Conservation (phyloP, 2,797 vertebrate genomes). For the Diglossa cyanea region DNA sequence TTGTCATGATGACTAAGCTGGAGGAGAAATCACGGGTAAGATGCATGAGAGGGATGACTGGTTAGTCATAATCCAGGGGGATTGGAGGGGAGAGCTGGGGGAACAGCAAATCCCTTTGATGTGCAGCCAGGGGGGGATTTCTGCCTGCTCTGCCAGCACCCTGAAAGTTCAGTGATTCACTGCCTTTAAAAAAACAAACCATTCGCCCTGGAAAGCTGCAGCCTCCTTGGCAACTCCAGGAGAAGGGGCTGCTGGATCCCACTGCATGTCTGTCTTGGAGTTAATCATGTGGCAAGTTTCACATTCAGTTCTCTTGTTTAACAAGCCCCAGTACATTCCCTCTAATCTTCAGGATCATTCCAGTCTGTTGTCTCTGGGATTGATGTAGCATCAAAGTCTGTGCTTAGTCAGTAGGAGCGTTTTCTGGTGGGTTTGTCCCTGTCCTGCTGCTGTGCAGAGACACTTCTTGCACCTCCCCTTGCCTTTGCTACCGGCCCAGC, state of each 20-base stretch:
- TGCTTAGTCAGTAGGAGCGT: neutral
- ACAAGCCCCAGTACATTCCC: neutral
- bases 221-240: neutral
- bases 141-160: constrained; percentile 27
- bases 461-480: neutral
- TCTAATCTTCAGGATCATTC: constrained; percentile 6
- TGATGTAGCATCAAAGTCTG: neutral
- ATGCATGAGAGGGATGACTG: neutral
- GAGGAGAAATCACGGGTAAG: constrained; percentile 96
- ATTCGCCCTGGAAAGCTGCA: neutral
- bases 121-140: constrained; percentile 9
- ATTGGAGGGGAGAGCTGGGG: neutral
- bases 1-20: constrained; percentile 98
- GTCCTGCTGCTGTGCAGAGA: neutral
- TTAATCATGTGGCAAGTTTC: constrained; percentile 23
- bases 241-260: neutral
- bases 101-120: constrained; percentile 22
- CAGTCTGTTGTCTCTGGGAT: neutral
- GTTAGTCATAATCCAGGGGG: neutral
- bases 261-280: neutral
- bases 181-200: neutral
- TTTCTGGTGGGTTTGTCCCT: neutral
- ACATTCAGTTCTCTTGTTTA: neutral
- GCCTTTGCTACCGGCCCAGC: neutral
- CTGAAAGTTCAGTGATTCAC: constrained; percentile 26